Percentiles rank a stretch among this genome's conserved stretches.
These are phyloP conservation scores for Chloroclystis v-ata DNA, from an alignment of 2,888 invertebrate species.

Conservation along the genomic window DNA sequence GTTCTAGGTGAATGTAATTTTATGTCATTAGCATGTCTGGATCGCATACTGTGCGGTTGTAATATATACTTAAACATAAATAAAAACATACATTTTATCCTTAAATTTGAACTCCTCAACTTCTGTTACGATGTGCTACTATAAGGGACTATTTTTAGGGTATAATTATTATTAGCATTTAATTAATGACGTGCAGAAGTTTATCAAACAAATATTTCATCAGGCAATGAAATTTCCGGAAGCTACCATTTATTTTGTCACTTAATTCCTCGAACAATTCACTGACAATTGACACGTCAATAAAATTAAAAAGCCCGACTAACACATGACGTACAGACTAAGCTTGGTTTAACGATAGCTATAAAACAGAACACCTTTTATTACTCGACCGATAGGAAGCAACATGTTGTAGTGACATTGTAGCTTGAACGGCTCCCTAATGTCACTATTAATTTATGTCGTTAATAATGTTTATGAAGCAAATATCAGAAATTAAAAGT, in stretches of 20 bases:
- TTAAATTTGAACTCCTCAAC: too few species aligned
- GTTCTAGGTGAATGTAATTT: too few species aligned
- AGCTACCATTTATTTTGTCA: conserved; percentile 16
- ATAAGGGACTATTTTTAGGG: too few species aligned
- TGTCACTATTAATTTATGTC: background rate
- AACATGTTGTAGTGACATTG: conserved; percentile 20
- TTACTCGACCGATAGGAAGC: conserved; percentile 28
- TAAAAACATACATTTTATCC: too few species aligned
- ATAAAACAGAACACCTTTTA: conserved; percentile 64
- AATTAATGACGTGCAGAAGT: too few species aligned
- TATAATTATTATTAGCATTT: too few species aligned
- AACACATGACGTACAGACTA: conserved; percentile 46
- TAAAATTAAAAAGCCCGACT: conserved; percentile 48
- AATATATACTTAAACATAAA: too few species aligned
- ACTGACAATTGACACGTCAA: conserved; percentile 34
- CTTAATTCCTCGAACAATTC: conserved; percentile 17
- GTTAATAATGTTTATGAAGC: background rate
- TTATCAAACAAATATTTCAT: too few species aligned
- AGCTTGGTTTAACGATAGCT: conserved; percentile 57
- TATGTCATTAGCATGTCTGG: too few species aligned
- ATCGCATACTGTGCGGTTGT: too few species aligned
- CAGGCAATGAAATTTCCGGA: too few species aligned
- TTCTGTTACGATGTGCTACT: too few species aligned
- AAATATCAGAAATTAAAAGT: background rate
- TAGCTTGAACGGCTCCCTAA: conserved; percentile 2